These are phyloP conservation scores for Amiota mariae DNA, from an alignment of 2,888 invertebrate species.

Conservation along the genomic window DNA sequence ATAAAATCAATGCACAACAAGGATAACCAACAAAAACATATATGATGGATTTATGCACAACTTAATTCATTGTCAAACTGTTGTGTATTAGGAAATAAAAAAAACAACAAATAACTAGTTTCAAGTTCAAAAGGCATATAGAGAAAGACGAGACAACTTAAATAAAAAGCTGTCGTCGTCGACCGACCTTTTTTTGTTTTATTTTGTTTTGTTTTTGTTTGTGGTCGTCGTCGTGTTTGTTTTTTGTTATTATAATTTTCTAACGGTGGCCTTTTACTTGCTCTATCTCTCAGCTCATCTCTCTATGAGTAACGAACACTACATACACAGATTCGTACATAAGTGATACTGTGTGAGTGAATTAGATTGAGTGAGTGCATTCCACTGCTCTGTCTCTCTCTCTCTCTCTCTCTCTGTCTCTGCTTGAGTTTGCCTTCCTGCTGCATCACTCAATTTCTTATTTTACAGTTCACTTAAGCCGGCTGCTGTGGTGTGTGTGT, in stretches of 20 bases:
- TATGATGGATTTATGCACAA: slow-evolving; percentile 11
- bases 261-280: too few species aligned
- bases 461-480: too few species aligned
- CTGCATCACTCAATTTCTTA: too few species aligned
- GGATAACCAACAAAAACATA: slow-evolving; percentile 15
- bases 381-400: too few species aligned
- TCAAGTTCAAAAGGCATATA: slow-evolving; percentile 27
- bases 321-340: too few species aligned
- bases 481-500: too few species aligned
- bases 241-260: background rate
- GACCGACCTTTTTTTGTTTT: background rate
- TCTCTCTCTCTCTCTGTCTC: too few species aligned
- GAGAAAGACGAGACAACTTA: background rate
- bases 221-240: slow-evolving; percentile 5
- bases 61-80: slow-evolving; percentile 19
- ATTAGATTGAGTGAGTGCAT: too few species aligned
- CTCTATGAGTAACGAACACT: too few species aligned
- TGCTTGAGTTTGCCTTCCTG: too few species aligned
- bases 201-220: background rate
- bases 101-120: slow-evolving; percentile 30
- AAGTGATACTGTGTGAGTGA: too few species aligned
- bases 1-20: slow-evolving; percentile 7
- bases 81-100: slow-evolving; percentile 32
- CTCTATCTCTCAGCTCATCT: too few species aligned
- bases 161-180: background rate